Base-by-base conservation (phyloP, 1,140 invertebrate species). In the Pentalonia nigronervosa region DNA sequence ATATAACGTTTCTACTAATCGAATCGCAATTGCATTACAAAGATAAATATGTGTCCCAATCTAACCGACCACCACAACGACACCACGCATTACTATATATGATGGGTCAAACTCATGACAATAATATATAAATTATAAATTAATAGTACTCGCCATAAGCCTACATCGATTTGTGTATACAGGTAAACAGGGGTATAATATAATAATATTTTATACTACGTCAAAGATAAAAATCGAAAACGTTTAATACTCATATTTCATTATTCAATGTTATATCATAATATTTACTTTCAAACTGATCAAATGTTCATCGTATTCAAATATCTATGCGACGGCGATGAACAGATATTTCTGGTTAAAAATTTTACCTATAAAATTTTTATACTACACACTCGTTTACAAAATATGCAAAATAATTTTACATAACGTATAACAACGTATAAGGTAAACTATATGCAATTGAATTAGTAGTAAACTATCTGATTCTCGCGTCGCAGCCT, bases 381-480 rank as follows among this genome's bases (percentile, higher is more conserved):
- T 76, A 34, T 20, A 76, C 14, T 20, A 34, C 17, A 76, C 60
- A 4, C 14, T 17, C 30, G 6, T 14, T 76, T 2, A 76, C n/a
- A 76, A 76, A 76, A n/a, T 76, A 76, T 76, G 60, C 11, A 76
- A 76, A 76, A 76, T n/a, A 76, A 76, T n/a, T n/a, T n/a, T 76
- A 76, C 14, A 17, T 6, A 76, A 17, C n/a, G 6, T n/a, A 76
- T n/a, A n/a, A n/a, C n/a, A n/a, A 6, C 21, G 4, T 41, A 41
- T n/a, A n/a, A n/a, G 30, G n/a, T n/a, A 34, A n/a, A 76, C 50
- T 53, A 7, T 50, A 50, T 50, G 3, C 48, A 50, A 50, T 50
- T 50, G 48, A 50, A 17, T 20, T 14, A 50, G 14, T n/a, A 14
- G 30, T 60, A 76, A 17, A 76, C n/a, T 20, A 76, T 76, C 60